Evolutionary conservation across 2,888 invertebrate species (phyloP).

Genomic region (Netelia melanura): DNA sequence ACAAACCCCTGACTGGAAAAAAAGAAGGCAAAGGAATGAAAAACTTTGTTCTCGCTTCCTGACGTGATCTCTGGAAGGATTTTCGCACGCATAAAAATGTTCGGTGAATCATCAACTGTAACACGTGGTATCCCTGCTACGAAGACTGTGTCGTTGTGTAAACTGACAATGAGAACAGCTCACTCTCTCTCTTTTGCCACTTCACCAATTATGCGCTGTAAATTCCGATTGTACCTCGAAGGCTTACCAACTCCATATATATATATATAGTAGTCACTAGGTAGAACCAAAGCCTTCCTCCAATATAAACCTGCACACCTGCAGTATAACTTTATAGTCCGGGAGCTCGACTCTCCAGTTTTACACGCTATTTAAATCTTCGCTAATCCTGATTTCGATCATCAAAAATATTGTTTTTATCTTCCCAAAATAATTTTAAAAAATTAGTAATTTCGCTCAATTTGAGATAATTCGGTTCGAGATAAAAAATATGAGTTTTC

Average conservation of each 20-base stretch:
- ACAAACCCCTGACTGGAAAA: neutral
- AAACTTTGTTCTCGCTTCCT: constrained; percentile 18
- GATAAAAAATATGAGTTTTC: too few relatives aligned
- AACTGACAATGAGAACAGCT: constrained; percentile 15
- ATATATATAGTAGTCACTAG: neutral
- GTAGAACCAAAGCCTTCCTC: neutral
- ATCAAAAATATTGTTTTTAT: too few relatives aligned
- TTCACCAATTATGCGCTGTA: constrained; percentile 26
- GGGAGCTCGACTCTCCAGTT: too few relatives aligned
- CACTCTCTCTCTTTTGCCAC: constrained; percentile 7
- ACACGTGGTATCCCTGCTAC: constrained; percentile 61
- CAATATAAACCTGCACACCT: too few relatives aligned
- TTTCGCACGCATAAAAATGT: constrained; percentile 30
- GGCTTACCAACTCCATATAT: constrained; percentile 28
- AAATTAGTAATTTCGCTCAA: too few relatives aligned
- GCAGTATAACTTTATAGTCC: too few relatives aligned
- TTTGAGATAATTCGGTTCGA: too few relatives aligned
- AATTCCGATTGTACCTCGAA: constrained; percentile 48
- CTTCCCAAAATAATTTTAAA: too few relatives aligned
- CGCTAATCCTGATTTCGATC: too few relatives aligned
- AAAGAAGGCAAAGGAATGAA: neutral
- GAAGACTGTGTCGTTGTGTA: constrained; percentile 40
- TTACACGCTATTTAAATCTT: too few relatives aligned
- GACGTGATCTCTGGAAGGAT: neutral
- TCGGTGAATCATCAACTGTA: constrained; percentile 52